Percentiles rank a stretch among this genome's conserved stretches.
These are phyloP conservation scores for Drosophila eugracilis DNA, from an alignment of 1,140 invertebrate genomes.

Conservation along the genomic window DNA sequence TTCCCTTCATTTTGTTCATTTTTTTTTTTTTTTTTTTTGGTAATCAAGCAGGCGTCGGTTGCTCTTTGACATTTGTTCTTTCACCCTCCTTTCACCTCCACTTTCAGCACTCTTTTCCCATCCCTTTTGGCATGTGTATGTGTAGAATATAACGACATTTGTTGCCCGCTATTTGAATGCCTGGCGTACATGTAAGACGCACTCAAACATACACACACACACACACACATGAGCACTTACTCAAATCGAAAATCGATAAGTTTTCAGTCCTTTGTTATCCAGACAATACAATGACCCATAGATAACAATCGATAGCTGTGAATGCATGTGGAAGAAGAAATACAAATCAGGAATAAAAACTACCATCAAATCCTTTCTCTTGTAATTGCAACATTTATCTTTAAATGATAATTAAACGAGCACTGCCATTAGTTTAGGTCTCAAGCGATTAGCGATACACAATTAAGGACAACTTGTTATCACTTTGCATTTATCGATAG, in stretches of 20 bases:
- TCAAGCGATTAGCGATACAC: neutral
- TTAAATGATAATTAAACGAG: neutral
- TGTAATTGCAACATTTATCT: slow-evolving; percentile 3
- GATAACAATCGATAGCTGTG: slow-evolving; percentile 37
- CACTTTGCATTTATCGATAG: neutral
- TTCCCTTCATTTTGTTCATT: neutral
- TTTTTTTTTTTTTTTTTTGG: slow-evolving; percentile 29
- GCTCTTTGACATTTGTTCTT: slow-evolving; percentile 70
- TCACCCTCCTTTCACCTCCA: neutral
- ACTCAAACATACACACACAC: neutral
- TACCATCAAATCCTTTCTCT: neutral
- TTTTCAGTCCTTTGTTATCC: slow-evolving; percentile 26
- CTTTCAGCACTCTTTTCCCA: neutral
- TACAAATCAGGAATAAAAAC: neutral
- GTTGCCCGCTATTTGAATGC: slow-evolving; percentile 55
- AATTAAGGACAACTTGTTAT: neutral
- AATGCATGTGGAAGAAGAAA: neutral
- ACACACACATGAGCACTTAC: slow-evolving; percentile 1
- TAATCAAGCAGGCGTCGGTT: slow-evolving; percentile 65
- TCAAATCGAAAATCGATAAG: slow-evolving; percentile 73
- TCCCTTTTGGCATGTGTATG: slow-evolving; percentile 6
- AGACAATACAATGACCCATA: slow-evolving; percentile 28
- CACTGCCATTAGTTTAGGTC: too few species aligned
- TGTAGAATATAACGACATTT: slow-evolving; percentile 52
- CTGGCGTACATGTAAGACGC: slow-evolving; percentile 41